Evolutionary conservation across 2,113 vertebrate genomes (phyloP).

Genomic region (Australoheros scitulus): DNA sequence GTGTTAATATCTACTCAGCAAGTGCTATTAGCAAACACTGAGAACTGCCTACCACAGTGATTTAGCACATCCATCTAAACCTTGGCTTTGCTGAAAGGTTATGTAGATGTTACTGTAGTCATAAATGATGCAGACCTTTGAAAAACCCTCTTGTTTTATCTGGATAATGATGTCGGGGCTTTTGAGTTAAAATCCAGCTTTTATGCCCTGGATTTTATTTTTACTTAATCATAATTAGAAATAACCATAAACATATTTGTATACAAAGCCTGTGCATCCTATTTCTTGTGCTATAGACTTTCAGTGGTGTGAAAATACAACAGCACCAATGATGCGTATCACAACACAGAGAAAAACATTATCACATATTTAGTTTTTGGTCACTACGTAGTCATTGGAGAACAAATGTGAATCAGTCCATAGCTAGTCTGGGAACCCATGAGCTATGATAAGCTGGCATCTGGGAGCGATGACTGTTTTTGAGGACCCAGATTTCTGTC

Average conservation of each 20-base stretch:
- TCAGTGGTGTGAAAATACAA: neutral
- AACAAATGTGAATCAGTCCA: neutral
- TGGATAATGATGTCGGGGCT: neutral
- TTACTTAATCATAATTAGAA: neutral
- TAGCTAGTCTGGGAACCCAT: neutral
- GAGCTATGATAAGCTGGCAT: neutral
- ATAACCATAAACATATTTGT: neutral
- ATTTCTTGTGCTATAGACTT: neutral
- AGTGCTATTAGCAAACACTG: constrained; percentile 72
- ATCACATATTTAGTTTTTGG: neutral
- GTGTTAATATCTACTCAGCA: constrained; percentile 77
- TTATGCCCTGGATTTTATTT: neutral
- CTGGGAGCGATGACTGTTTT: neutral
- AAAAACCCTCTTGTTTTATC: constrained; percentile 14
- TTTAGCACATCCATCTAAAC: constrained; percentile 41
- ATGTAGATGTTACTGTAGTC: constrained; percentile 33
- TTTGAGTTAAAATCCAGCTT: neutral
- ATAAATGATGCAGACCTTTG: constrained; percentile 46
- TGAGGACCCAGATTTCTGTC: neutral
- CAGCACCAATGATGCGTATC: neutral
- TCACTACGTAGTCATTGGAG: neutral
- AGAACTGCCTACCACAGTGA: constrained; percentile 64
- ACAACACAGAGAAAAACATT: neutral
- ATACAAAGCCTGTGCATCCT: neutral
- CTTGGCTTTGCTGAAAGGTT: constrained; percentile 39